Evolutionary conservation across 2,113 vertebrate species (phyloP).

Genomic region (Tetrax tetrax): DNA sequence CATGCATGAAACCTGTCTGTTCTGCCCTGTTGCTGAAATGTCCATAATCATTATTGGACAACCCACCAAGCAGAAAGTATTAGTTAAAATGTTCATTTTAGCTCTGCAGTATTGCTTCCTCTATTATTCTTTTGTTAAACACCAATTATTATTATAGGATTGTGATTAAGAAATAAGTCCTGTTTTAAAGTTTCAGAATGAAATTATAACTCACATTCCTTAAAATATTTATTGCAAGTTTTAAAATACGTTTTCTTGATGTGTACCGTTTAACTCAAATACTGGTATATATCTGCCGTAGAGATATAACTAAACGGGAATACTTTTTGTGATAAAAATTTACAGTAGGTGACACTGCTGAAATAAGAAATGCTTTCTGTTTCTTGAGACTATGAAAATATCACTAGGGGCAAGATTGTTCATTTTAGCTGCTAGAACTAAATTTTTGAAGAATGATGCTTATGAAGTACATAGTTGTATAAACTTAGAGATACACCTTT

Average conservation of each 20-base stretch:
- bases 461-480: neutral
- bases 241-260: neutral
- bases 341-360: neutral
- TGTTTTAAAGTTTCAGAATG: neutral
- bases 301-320: neutral
- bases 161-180: neutral
- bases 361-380: neutral
- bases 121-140: neutral
- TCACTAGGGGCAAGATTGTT: neutral
- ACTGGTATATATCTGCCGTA: neutral
- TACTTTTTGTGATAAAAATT: neutral
- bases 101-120: neutral
- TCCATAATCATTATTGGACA: neutral
- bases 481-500: neutral
- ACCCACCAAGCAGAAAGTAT: neutral
- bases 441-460: neutral
- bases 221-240: neutral
- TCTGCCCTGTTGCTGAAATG: neutral
- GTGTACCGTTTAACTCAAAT: neutral
- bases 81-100: neutral
- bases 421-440: neutral
- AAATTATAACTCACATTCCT: neutral
- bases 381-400: neutral
- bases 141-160: neutral
- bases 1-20: neutral